These are phyloP conservation scores for Dendrolimus houi DNA, from an alignment of 2,888 invertebrate genomes.

Conservation along the genomic window DNA sequence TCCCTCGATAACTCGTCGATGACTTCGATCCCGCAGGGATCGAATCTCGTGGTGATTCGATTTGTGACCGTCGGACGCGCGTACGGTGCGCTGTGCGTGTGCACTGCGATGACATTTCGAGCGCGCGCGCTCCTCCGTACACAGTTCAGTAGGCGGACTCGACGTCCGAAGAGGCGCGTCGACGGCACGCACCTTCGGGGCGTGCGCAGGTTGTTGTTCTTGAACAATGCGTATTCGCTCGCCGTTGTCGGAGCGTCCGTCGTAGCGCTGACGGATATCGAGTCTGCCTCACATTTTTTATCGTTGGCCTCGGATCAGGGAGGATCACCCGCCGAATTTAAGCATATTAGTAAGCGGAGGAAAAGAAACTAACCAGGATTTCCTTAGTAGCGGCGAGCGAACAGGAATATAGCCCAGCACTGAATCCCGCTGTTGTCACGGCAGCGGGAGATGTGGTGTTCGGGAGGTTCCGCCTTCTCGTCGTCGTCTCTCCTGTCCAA, in stretches of 20 bases:
- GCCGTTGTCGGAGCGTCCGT: background rate
- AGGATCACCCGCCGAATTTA: conserved; percentile 72
- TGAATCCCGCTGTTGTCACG: conserved; percentile 57
- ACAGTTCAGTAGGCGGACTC: conserved; percentile 2
- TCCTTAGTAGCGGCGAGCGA: conserved; percentile 47
- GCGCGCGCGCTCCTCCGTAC: too few relatives aligned
- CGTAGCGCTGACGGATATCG: conserved; percentile 21
- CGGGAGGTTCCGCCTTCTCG: conserved; percentile 52
- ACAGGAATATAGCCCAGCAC: conserved; percentile 56
- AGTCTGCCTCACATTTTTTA: conserved; percentile 19
- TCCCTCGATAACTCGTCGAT: too few relatives aligned
- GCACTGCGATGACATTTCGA: background rate
- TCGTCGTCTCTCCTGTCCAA: conserved; percentile 11
- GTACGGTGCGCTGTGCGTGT: background rate
- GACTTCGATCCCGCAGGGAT: too few relatives aligned
- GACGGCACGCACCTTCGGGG: too few relatives aligned
- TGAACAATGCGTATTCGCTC: too few relatives aligned
- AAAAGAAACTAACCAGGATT: conserved; percentile 77
- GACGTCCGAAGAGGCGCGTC: conserved; percentile 15
- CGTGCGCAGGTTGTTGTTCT: too few relatives aligned
- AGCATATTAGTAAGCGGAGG: conserved; percentile 83
- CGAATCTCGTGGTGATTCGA: too few relatives aligned
- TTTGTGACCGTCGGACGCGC: too few relatives aligned
- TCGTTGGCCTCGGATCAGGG: conserved; percentile 56
- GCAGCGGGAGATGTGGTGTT: conserved; percentile 72